phyloP scores from a whole-genome alignment of 1,140 invertebrate species.

The Drosophila aff. region DNA sequence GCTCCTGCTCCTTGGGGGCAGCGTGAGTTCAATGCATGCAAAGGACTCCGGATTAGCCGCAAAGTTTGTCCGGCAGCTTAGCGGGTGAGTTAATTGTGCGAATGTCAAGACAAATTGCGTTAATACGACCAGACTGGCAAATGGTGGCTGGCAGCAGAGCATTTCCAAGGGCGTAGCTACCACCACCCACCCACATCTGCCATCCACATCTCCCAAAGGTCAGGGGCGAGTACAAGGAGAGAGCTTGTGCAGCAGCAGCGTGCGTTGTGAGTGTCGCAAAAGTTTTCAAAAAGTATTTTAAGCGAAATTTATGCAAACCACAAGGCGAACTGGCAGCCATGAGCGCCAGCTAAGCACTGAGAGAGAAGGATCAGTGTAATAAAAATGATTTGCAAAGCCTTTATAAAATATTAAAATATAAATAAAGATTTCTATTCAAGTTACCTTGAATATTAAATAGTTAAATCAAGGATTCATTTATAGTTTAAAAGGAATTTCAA shows the following conservation, averaged over 20 bases:
- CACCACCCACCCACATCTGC: conserved; percentile 5
- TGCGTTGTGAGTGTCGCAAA: conserved; percentile 65
- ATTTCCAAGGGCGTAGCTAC: conserved; percentile 6
- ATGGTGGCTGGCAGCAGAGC: conserved; percentile 33
- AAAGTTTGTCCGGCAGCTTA: conserved; percentile 70
- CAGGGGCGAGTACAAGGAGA: conserved; percentile 19
- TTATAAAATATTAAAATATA: neutral
- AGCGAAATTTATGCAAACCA: conserved; percentile 82
- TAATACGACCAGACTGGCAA: conserved; percentile 69
- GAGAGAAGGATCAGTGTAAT: neutral
- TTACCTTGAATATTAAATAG: neutral
- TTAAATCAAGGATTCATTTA: neutral
- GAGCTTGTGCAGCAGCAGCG: conserved; percentile 33
- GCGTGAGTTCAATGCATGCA: conserved; percentile 45
- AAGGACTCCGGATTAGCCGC: conserved; percentile 61
- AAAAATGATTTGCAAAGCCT: neutral
- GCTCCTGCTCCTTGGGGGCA: neutral
- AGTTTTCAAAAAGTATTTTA: conserved; percentile 84
- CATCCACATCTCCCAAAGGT: conserved; percentile 51
- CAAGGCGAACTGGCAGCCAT: conserved; percentile 70
- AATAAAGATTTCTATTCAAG: too few relatives aligned
- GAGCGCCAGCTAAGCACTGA: conserved; percentile 8
- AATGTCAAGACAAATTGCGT: conserved; percentile 84
- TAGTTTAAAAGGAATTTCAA: neutral
- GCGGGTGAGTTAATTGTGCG: conserved; percentile 83